phyloP scores from a whole-genome alignment of 2,888 invertebrate genomes.

The Netelia melanura region DNA sequence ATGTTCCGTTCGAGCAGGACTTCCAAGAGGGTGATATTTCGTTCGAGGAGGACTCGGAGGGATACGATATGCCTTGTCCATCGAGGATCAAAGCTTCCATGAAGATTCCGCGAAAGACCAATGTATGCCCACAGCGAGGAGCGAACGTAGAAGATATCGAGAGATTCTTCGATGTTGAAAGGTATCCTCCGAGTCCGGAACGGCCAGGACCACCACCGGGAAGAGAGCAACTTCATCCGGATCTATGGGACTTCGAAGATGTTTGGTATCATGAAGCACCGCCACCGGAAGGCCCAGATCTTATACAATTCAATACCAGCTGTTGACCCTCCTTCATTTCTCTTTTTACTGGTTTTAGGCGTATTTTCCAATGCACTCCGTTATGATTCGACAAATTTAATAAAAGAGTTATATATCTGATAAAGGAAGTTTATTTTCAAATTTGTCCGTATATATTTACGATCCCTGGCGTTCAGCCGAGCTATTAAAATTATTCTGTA shows the following conservation, averaged over 20 bases:
- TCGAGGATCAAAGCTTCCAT: conserved; percentile 72
- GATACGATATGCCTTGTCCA: conserved; percentile 62
- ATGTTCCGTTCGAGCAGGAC: conserved; percentile 73
- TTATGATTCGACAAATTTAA: no score
- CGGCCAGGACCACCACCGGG: conserved; percentile 72
- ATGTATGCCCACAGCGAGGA: conserved; percentile 40
- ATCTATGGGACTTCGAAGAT: conserved; percentile 79
- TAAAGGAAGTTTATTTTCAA: no score
- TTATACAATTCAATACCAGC: conserved; percentile 73
- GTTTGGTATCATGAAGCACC: conserved; percentile 75
- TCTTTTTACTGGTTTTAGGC: neutral
- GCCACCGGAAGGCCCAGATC: conserved; percentile 68
- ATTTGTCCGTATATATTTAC: no score
- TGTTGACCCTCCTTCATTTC: neutral
- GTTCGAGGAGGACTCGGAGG: conserved; percentile 74
- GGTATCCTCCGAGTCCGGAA: conserved; percentile 70
- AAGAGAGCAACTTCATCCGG: conserved; percentile 72
- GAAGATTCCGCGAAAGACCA: conserved; percentile 63
- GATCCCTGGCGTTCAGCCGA: no score
- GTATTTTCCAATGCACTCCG: neutral
- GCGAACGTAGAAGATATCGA: conserved; percentile 75
- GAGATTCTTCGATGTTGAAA: conserved; percentile 76
- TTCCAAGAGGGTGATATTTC: conserved; percentile 73
- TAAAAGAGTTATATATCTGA: no score
- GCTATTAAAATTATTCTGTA: no score